Evolutionary conservation across 1,140 invertebrate species (phyloP).

Genomic region (Pantala flavescens): DNA sequence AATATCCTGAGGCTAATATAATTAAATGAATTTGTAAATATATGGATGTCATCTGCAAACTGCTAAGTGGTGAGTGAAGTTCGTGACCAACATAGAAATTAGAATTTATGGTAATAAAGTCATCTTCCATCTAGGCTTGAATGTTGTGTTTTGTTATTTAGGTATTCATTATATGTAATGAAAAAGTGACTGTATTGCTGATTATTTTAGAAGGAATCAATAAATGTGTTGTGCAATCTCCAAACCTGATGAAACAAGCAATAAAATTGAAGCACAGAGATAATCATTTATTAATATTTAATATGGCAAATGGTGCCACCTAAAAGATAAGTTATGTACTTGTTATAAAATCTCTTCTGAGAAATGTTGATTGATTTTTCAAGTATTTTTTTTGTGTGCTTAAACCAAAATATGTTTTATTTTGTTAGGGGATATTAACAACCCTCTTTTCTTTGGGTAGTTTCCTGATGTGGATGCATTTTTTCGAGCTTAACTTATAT

Average conservation of each 20-base stretch:
- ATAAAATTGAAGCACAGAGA: neutral
- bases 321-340: too few species aligned
- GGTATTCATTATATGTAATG: neutral
- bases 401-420: too few species aligned
- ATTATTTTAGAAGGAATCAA: conserved; percentile 4
- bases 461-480: too few species aligned
- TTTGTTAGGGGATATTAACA: too few species aligned
- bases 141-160: neutral
- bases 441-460: too few species aligned
- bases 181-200: neutral
- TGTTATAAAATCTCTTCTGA: too few species aligned
- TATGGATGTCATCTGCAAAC: neutral
- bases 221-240: conserved; percentile 8
- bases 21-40: neutral
- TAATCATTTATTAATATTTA: too few species aligned
- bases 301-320: too few species aligned
- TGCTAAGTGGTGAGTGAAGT: neutral
- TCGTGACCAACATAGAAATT: neutral
- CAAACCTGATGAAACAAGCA: neutral
- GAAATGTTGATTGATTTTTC: too few species aligned
- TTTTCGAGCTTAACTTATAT: too few species aligned
- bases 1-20: neutral
- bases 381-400: too few species aligned
- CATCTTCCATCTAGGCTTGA: neutral
- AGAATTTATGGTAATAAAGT: neutral